A percentile compares a stretch with the other conserved stretches of the same genome.
These are phyloP conservation scores for Crenuchus spilurus DNA, from an alignment of 2,797 vertebrate genomes.

Conservation along the genomic window DNA sequence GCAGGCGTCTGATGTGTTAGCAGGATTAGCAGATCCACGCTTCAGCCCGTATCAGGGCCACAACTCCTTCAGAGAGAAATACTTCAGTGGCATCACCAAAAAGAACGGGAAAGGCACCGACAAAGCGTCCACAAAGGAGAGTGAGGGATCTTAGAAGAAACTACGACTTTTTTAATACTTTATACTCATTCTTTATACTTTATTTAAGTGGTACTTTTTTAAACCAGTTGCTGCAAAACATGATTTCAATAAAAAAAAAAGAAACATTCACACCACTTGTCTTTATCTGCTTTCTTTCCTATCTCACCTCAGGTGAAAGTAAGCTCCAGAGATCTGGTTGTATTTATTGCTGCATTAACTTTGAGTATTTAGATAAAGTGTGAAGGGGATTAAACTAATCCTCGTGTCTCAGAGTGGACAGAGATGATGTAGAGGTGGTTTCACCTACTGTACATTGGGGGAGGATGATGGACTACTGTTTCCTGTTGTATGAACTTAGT, in stretches of 20 bases:
- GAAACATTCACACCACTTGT: constrained; percentile 10
- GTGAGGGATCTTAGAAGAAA: constrained; percentile 25
- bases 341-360: constrained; percentile 49
- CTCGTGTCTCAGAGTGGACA: constrained; percentile 21
- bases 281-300: constrained; percentile 19
- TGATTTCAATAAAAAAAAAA: constrained; percentile 45
- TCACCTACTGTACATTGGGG: constrained; percentile 53
- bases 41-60: constrained; percentile 88
- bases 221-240: background rate
- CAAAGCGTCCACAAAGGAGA: constrained; percentile 46
- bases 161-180: constrained; percentile 4
- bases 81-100: constrained; percentile 94
- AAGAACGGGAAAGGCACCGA: constrained; percentile 77
- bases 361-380: constrained; percentile 50
- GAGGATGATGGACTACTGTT: constrained; percentile 50
- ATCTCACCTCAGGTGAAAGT: constrained; percentile 25
- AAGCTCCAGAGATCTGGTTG: constrained; percentile 3
- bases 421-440: constrained; percentile 44
- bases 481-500: constrained; percentile 53
- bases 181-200: background rate
- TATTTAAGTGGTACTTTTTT: constrained; percentile 32
- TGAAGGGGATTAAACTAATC: constrained; percentile 51
- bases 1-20: constrained; percentile 83
- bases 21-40: constrained; percentile 74
- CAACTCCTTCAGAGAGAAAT: constrained; percentile 97